Evolutionary conservation across 2,888 invertebrate species (phyloP).

Genomic region (Tromatobia lineatoria): DNA sequence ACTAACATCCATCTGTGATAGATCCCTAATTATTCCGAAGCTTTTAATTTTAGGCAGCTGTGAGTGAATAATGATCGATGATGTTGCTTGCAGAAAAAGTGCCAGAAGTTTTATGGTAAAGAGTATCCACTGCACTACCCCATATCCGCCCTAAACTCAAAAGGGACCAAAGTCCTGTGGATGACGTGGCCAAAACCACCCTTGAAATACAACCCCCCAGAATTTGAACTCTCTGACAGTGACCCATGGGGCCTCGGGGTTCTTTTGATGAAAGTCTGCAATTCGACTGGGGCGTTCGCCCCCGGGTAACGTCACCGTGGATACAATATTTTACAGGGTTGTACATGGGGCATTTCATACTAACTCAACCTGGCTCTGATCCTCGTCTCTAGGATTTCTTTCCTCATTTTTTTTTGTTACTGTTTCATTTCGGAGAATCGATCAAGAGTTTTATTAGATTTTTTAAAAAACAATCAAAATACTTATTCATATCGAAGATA

Average conservation of each 20-base stretch:
- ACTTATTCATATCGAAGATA: no score
- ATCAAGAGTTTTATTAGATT: no score
- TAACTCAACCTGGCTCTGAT: no score
- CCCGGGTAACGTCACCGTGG: conserved; percentile 25
- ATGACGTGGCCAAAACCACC: conserved; percentile 76
- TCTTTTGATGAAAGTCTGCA: conserved; percentile 47
- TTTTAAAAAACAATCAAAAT: no score
- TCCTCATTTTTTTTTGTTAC: no score
- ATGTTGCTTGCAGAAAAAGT: background rate
- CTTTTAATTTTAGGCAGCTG: background rate
- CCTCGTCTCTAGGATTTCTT: no score
- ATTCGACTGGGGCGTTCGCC: conserved; percentile 36
- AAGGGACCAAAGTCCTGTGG: conserved; percentile 62
- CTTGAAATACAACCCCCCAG: conserved; percentile 73
- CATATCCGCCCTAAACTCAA: conserved; percentile 39
- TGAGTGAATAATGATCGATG: conserved; percentile 12
- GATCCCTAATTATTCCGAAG: background rate
- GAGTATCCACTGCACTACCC: background rate
- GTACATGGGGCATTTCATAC: background rate
- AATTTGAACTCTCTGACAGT: conserved; percentile 61
- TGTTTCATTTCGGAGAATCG: no score
- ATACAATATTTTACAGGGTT: conserved; percentile 26
- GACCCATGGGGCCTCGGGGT: conserved; percentile 29
- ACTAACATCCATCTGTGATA: background rate
- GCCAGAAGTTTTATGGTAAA: conserved; percentile 22